Base-by-base conservation (phyloP, 2,113 vertebrate genomes). In the Perccottus glenii region DNA sequence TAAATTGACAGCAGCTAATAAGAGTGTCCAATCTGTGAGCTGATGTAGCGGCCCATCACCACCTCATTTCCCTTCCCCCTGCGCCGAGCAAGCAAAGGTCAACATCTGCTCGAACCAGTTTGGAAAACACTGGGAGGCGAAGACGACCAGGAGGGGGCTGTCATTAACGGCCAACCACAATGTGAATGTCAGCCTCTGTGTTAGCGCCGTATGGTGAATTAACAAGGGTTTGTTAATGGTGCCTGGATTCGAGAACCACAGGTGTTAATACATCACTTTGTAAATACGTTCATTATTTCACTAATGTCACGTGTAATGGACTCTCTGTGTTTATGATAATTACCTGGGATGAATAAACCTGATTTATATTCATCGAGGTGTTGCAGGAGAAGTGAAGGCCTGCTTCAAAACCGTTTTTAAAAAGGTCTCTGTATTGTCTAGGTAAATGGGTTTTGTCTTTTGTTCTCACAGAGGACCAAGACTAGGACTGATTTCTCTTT, bases 21-120 rank as follows among this genome's bases (percentile, higher is more conserved):
- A 64, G 64, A 61, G 67, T 36, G 66, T 50, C 67, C 62, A 72
- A 56, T 81, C 67, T 81, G 80, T 63, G 67, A 72, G 27, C 60
- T 32, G 66, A 73, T 67, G 49, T 44, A 56, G 70, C 46, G 78
- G 64, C 15, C 69, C 52, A 60, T 61, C 72, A 72, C 67, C 63
- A 11, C 44, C 43, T 70, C 11, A 60, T 75, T 76, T 45, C 27
- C 45, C 33, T 15, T 0, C 16, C 70, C 69, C 38, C 15, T 9
- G 72, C 47, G 64, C 35, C 32, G 61, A 74, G 53, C 69, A 67
- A 53, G 32, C 55, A 77, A 87, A 85, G 85, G 75, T 81, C 85
- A 85, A 73, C 75, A 83, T 80, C 76, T 85, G 81, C 68, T 80
- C 53, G 10, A 33, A 32, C 64, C 78, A 72, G 66, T 77, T 33